Percentiles rank a stretch among this genome's conserved stretches.
Evolutionary conservation across 2,113 vertebrate genomes (phyloP).

Genomic region (Oriolus oriolus): DNA sequence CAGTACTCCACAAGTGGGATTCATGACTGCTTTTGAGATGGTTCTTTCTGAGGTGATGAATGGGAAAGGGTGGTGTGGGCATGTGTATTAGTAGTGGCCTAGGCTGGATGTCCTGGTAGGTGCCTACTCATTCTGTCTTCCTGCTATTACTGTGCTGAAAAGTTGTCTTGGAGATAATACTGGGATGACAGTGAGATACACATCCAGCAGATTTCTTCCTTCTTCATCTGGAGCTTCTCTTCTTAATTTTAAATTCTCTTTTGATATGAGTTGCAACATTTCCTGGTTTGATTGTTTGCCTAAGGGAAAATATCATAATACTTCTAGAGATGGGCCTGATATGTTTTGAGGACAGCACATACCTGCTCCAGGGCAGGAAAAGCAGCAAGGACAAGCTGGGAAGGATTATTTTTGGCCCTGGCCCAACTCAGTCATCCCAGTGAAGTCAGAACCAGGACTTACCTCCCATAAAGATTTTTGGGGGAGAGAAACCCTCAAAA

Average conservation of each 20-base stretch:
- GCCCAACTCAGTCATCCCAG: background rate
- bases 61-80: background rate
- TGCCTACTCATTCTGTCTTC: background rate
- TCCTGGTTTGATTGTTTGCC: background rate
- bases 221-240: background rate
- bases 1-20: background rate
- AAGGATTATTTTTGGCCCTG: background rate
- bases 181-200: background rate
- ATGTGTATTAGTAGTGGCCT: background rate
- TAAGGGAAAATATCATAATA: background rate
- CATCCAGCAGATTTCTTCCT: background rate
- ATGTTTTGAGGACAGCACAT: background rate
- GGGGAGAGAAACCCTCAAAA: background rate
- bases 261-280: background rate
- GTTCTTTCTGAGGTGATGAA: background rate
- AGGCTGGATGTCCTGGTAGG: background rate
- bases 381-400: background rate
- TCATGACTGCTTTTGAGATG: background rate
- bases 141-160: background rate
- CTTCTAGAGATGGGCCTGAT: background rate
- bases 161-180: background rate
- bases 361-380: background rate
- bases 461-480: background rate
- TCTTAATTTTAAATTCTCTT: background rate
- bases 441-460: background rate